These are phyloP conservation scores for Tragelaphus eurycerus DNA, from an alignment of 2,797 vertebrate species.

Conservation along the genomic window DNA sequence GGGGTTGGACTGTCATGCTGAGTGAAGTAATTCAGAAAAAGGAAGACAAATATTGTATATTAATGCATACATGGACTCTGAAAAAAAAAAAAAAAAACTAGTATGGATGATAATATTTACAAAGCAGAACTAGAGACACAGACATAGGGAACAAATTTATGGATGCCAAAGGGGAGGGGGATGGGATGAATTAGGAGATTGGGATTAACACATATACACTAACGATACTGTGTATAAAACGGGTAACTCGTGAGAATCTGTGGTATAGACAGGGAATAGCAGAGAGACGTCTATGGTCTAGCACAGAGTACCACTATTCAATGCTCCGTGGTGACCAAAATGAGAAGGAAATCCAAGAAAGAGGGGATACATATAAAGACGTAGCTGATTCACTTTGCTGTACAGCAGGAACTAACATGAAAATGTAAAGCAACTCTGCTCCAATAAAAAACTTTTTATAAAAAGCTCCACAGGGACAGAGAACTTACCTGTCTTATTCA, in stretches of 20 bases:
- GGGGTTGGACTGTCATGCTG: not conserved
- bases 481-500: not conserved
- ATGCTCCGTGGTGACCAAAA: not conserved
- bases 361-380: not conserved
- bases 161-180: not conserved
- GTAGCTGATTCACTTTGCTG: not conserved
- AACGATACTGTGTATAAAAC: not conserved
- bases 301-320: not conserved
- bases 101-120: not conserved
- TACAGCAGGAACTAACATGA: not conserved
- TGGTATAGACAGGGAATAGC: not conserved
- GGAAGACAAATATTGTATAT: not conserved
- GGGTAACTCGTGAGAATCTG: not conserved
- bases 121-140: not conserved
- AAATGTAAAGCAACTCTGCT: not conserved
- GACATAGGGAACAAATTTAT: not conserved
- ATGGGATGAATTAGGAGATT: not conserved
- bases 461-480: not conserved
- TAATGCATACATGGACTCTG: not conserved
- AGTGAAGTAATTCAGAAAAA: not conserved
- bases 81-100: not conserved
- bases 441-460: not conserved
- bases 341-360: not conserved
- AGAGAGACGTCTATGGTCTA: no score
- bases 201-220: not conserved